Evolutionary conservation across 2,797 vertebrate species (phyloP), one percentile per base, ranked within the genome.

Genomic region (Sebastes iracundus): DNA sequence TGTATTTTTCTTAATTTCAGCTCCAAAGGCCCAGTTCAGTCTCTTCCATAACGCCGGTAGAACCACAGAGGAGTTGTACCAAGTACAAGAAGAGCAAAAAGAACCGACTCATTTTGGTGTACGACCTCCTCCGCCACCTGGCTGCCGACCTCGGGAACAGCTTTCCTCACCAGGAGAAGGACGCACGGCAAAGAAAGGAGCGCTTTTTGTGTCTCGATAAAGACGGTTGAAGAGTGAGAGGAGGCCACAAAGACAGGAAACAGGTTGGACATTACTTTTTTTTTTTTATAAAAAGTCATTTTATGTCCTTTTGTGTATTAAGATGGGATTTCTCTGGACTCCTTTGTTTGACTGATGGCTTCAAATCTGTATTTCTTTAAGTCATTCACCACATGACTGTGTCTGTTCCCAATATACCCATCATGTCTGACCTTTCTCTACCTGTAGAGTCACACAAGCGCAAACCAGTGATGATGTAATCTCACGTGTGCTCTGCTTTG

Each of bases 211-310:
- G 58, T 75, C 65, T 35, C 2, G 22, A 72, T 32, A 68, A 82
- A 80, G 46, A 49, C 6, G 22, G 1, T 6, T 16, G 60, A 79
- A 30, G 23, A 59, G 56, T 46, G 30, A 58, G 22, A 74, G 23
- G 28, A 65, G 42, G 30, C 27, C 66, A 32, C n/a, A 7, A 16
- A 61, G 32, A 66, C 2, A 49, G 20, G 22, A 70, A 69, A 72
- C 60, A 80, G 90, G 90, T 92, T 89, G 20, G 85, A n/a, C 6
- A 71, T n/a, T 53, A 0, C 27, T 58, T 16, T 28, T 52, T 16
- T 1, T 55, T 49, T 59, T 59, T 59, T 9, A 18, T 7, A 20
- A 49, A 49, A 53, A 22, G 49, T 53, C 0, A 22, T 53, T 53
- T 52, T n/a, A 0, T 49, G 46, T 49, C 1, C 14, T 53, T 10